Conservation (phyloP, 2,888 invertebrate species). For the Lithophane leautieri region DNA sequence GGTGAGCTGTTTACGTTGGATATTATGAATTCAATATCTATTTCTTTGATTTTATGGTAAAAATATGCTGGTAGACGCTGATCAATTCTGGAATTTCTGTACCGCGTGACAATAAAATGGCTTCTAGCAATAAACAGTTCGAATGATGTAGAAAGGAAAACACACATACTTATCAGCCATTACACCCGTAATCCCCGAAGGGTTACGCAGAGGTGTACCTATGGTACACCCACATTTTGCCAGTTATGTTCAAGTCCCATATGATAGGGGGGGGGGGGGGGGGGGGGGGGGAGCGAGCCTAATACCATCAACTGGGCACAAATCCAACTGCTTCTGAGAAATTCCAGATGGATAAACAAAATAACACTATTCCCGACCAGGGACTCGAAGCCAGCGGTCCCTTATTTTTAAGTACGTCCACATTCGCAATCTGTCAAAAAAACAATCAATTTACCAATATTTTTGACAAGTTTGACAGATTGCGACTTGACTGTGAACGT, state of each 20-base stretch:
- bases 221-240: not conserved
- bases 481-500: no score
- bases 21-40: not conserved
- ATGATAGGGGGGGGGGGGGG: not conserved
- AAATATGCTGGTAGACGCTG: no score
- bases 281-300: no score
- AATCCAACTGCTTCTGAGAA: not conserved
- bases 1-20: conserved; percentile 5
- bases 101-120: not conserved
- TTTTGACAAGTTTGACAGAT: no score
- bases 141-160: not conserved
- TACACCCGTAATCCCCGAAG: not conserved
- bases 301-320: not conserved
- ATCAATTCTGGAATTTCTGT: not conserved
- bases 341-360: not conserved
- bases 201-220: not conserved
- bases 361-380: no score
- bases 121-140: not conserved
- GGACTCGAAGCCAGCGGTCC: no score
- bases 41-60: not conserved
- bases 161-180: not conserved
- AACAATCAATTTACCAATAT: no score
- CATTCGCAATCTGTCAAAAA: no score
- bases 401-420: no score
- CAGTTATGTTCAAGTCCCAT: not conserved